Evolutionary conservation across 2,888 invertebrate genomes (phyloP), one percentile per base, ranked within the genome.

Genomic region (Melanostoma scalare): DNA sequence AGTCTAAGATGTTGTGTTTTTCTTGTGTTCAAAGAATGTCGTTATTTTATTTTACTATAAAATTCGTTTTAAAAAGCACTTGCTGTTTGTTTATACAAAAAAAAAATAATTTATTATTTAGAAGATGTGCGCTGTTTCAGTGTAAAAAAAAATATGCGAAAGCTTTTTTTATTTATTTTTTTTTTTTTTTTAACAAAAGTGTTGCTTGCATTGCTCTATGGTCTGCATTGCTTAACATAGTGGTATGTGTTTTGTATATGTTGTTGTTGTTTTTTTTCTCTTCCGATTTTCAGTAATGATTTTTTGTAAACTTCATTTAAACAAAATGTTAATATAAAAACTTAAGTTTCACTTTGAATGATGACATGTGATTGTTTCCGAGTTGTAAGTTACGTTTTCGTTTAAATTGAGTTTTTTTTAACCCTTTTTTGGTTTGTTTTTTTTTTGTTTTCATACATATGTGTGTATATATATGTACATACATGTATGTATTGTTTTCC

Each of bases 131-230:
- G 20, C 20, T 20, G 74, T 61, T 79, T 46, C 30, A 35, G 50
- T 72, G 52, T 48, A 74, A 53, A 60, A 9, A 38, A 52, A 65
- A 44, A 44, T 20, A 20, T 20, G 20, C 20, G 20, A 20, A 20
- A 20, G 20, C 1, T 20, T 20, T 20, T 20, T 20, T n/a, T n/a
- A 60, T 46, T 20, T 35, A 52, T 58, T 42, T n/a, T 44, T 6
- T 42, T 44, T 4, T 8, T 33, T 60, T 44, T 33, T 33, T 4
- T 60, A 46, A 55, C 5, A 35, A 56, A 52, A 63, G 50, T 50
- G 46, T 80, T 76, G 80, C 80, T 81, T 81, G 78, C 53, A 67
- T 78, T 67, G 76, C 60, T 81, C 58, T 52, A 63, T 81, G 65
- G 71, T 77, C 9, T 65, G 46, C 42, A 65, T 76, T 61, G 71